Percentiles rank a stretch among this genome's conserved stretches.
phyloP scores from a whole-genome alignment of 2,888 invertebrate species.

The Plagiodera versicolora region DNA sequence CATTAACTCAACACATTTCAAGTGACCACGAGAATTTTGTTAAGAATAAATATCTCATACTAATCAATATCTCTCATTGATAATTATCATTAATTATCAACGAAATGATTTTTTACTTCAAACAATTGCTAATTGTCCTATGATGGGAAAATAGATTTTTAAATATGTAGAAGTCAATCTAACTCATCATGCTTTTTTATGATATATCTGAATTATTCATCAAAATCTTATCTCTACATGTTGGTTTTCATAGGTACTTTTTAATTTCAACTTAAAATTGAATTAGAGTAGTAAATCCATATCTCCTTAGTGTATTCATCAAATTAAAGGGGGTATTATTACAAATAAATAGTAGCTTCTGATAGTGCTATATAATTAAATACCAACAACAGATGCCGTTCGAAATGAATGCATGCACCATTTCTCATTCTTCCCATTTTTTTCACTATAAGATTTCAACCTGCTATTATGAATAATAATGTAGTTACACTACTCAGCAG shows the following conservation, averaged over 20 bases:
- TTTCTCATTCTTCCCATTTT: slow-evolving; percentile 9
- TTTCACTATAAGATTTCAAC: slow-evolving; percentile 16
- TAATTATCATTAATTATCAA: too few species aligned
- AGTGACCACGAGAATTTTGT: too few species aligned
- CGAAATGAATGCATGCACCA: slow-evolving; percentile 20
- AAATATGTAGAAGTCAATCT: too few species aligned
- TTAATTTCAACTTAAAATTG: slow-evolving; percentile 37
- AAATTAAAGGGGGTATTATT: slow-evolving; percentile 49
- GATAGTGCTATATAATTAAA: slow-evolving; percentile 45
- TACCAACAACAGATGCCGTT: slow-evolving; percentile 46
- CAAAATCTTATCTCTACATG: slow-evolving; percentile 17
- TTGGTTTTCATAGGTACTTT: slow-evolving; percentile 17
- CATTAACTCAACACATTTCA: too few species aligned
- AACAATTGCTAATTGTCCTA: too few species aligned
- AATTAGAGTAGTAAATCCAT: slow-evolving; percentile 36
- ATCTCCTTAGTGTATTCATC: slow-evolving; percentile 38
- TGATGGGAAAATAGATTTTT: too few species aligned
- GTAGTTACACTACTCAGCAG: slow-evolving; percentile 10
- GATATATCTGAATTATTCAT: slow-evolving; percentile 18
- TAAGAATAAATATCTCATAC: too few species aligned
- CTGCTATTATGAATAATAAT: slow-evolving; percentile 20
- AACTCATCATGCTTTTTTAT: too few species aligned
- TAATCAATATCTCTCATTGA: too few species aligned
- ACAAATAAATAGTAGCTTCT: slow-evolving; percentile 45
- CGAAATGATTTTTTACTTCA: too few species aligned